Evolutionary conservation across 2,113 vertebrate species (phyloP), one percentile per base, ranked within the genome.

Genomic region (Numenius arquata): DNA sequence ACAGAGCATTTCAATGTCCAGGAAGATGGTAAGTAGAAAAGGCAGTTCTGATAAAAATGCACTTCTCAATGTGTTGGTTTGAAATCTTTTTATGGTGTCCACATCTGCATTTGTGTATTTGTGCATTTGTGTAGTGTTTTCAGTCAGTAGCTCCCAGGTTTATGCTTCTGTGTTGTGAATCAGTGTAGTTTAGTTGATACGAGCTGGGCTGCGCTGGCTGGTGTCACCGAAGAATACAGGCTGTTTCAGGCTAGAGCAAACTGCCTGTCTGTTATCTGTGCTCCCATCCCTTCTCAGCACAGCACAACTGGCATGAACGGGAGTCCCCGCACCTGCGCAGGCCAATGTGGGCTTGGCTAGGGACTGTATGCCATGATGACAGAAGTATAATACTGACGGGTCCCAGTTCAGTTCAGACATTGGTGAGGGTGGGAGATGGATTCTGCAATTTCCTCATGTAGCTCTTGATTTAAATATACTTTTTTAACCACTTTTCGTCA

Each of bases 1-100:
- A 96, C 98, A 15, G 99, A 99, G 94, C 98, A 99, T 96, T 98
- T 98, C 76, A 96, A 96, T 41, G 82, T 97, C 32, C 98, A 96
- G 4, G 98, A 98, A 72, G 98, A 98, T 38, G 98, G 99, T 99
- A 97, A 95, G 98, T 92, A 71, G 30, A 43, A 94, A 89, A 73
- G 18, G 34, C 63, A 67, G 27, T 15, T 61, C 41, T 59, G 48
- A 36, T 48, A 53, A 73, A 67, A 80, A 65, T 6, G 15, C 18
- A 6, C 14, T 50, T 90, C 45, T 5, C 11, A 2, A 2, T 40
- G 15, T 55, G n/a, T 19, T 76, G 58, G 17, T 75, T 65, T 70
- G 91, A 76, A 84, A 27, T 26, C 6, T 80, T 80, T 45, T 40
- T 23, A 8, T 21, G 18, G 22, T 40, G 63, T n/a, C n/a, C 8